Base-by-base conservation (phyloP, 2,888 invertebrate genomes). In the Tetragnatha montana region DNA sequence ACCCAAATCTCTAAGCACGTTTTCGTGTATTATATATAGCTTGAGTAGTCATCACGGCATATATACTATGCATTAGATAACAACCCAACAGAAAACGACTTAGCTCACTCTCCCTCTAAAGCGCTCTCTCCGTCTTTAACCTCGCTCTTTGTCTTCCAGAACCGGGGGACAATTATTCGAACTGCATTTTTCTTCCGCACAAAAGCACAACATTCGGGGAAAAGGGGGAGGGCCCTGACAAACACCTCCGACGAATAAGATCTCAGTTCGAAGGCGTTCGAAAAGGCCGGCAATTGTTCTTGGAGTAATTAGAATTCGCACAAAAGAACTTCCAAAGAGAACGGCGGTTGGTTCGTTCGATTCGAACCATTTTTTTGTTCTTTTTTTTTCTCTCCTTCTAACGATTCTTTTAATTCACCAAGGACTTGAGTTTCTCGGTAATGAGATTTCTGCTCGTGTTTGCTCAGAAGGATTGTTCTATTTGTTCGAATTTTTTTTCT, bases 261-360 rank as follows among this genome's bases (percentile, higher is more conserved):
- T 49, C 47, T 47, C 47, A 10, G 4, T 81, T 49, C 84, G 68
- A 84, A 84, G 81, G 78, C 79, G 74, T 73, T 83, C 60, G 60
- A 4, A 35, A 35, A 35, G 35, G 60, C 60, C 47, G 73, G 69
- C 50, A 21, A 88, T 88, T 88, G 87, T 88, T 88, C 87, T 82
- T 88, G 87, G 75, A 73, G 87, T 81, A 81, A 87, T 87, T 87
- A 87, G 81, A 87, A 81, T 78, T 78, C 50, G 50, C 70, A 88
- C 82, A 82, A 88, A 82, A 88, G 87, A 88, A 88, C 70, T 88
- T 82, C n/a, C 49, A 70, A 81, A 85, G 85, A 85, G 86, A 71
- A 22, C 80, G 50, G 47, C 6, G 49, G 14, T 12, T 17, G 78
- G 6, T 19, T 78, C 19, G 78, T 49, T 12, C 60, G 60, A 17